Evolutionary conservation across 2,888 invertebrate genomes (phyloP), one percentile per base, ranked within the genome.

Genomic region (Drosophila colorata): DNA sequence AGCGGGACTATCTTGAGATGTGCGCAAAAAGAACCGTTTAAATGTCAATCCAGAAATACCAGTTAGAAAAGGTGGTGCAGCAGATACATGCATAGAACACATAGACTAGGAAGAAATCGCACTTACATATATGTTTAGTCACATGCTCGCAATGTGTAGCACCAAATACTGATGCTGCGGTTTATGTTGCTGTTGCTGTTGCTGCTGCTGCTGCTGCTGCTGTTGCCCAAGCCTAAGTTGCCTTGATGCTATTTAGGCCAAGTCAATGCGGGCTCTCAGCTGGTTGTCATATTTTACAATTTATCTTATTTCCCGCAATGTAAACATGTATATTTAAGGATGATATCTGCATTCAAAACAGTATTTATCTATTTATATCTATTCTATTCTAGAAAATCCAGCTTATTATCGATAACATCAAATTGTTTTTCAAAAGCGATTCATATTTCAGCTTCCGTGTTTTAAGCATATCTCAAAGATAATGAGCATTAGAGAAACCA

Each of bases 11-110:
- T 86, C 77, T 77, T 74, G 74, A 81, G 81, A 86, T 80, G 86
- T 80, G 83, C 83, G 87, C 81, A 86, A 80, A 77, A 88, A 87
- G 83, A 87, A 89, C 89, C 87, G 88, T 89, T 88, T 89, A 87
- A 88, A 88, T 88, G 87, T 83, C 88, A 88, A 88, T 89, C 88
- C 85, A 81, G 88, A 88, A 89, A 89, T 89, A 87, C 89, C 89
- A 88, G 88, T 89, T 88, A 87, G 83, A 83, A 79, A 76, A 75
- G 85, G 81, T 72, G 72, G 77, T 82, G 77, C 70, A 77, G 58
- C 63, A 69, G 71, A 60, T 55, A 52, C 64, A 65, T 56, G 44
- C 63, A 57, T 37, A 46, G 33, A 51, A 38, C 48, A 46, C 33
- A 69, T 40, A 38, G 47, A 61, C 52, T 64, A 77, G 87, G 80